Conservation (phyloP, 2,113 vertebrate species). For the Naja naja region DNA sequence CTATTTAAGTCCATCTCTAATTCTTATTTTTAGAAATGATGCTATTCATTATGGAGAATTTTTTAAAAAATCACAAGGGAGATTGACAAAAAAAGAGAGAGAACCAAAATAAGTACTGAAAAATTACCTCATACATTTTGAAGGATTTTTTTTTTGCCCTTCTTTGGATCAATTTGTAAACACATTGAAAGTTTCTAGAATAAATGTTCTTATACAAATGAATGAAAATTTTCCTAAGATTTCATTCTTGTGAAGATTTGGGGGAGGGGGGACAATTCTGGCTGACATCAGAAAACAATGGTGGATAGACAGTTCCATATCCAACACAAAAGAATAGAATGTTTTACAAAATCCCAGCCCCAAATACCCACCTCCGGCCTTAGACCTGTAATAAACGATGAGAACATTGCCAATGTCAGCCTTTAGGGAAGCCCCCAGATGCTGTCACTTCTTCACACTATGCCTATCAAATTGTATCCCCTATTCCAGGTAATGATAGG, state of each 20-base stretch:
- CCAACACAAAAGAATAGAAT: not conserved
- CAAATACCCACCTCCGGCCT: not conserved
- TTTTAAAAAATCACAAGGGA: not conserved
- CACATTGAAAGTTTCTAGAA: not conserved
- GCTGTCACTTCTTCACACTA: not conserved
- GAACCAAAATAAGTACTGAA: not conserved
- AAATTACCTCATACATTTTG: not conserved
- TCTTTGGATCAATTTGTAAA: not conserved
- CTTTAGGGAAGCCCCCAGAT: not conserved
- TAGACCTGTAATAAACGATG: not conserved
- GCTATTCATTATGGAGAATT: not conserved
- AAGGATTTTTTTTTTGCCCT: not conserved
- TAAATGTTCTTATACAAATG: not conserved
- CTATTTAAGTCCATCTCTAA: not conserved
- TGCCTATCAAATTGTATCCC: not conserved
- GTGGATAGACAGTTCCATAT: not conserved
- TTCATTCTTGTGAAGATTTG: not conserved
- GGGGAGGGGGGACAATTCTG: not conserved
- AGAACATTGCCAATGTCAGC: not conserved
- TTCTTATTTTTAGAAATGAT: not conserved
- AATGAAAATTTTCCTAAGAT: not conserved
- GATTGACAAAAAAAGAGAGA: not conserved
- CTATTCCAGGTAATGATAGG: not conserved
- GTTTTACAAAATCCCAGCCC: not conserved
- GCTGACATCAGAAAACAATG: not conserved